Base-by-base conservation (phyloP, 2,797 vertebrate genomes). In the Ara ararauna region DNA sequence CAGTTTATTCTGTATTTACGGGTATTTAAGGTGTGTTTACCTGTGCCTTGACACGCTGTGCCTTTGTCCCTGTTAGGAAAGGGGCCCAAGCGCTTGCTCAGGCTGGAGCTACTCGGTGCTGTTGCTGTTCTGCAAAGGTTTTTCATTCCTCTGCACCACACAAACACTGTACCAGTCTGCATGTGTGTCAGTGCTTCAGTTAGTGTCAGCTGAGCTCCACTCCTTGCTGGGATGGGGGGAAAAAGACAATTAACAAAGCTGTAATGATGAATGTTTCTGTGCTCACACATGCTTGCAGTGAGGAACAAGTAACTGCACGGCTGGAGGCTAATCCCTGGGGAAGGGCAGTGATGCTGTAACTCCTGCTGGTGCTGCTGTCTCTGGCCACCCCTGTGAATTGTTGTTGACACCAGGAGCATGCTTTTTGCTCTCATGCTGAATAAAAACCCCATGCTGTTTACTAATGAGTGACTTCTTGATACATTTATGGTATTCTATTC, bases 381-480 rank as follows among this genome's bases (percentile, higher is more conserved):
- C 7, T 71, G 61, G 70, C 36, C 84, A 56, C 88, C 89, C 56
- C 40, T 67, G 86, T 44, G 93, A 89, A 61, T 93, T 89, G 54
- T 53, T 93, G 94, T 94, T 95, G 94, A 92, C 34, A 67, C 11
- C 60, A 87, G 36, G 5, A 86, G 61, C 29, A 21, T 1, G 5
- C 16, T 61, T 89, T 74, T 53, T 90, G 61, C 68, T 92, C 78
- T 89, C 65, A 44, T 15, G 38, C 32, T 47, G 48, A 96, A 94
- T 94, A 84, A 90, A 90, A 95, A 89, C 62, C 20, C 2, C 5
- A 8, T 20, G 60, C 68, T 96, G 75, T 92, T 96, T 87, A 71
- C 77, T 85, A 44, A 70, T 3, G 54, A 72, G 47, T 82, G 74
- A 40, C 67, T 89, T 91, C 75, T 30, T 70, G 23, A 60, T 60